Evolutionary conservation across 2,113 vertebrate genomes (phyloP).

Genomic region (Nothocercus nigrocapillus): DNA sequence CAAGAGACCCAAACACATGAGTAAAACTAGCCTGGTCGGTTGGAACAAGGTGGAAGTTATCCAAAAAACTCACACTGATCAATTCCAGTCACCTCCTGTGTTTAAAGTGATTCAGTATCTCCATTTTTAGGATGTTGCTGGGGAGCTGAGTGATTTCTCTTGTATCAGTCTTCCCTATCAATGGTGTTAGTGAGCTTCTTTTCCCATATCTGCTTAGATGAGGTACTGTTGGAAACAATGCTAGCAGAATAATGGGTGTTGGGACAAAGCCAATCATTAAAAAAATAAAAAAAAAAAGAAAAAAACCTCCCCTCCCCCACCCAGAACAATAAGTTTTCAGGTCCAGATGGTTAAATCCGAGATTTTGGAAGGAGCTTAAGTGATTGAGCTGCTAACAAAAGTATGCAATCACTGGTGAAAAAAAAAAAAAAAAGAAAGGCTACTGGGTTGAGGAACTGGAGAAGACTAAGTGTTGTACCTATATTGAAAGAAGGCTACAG

Average conservation of each 20-base stretch:
- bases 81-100: conserved; percentile 66
- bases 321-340: conserved; percentile 55
- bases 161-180: conserved; percentile 35
- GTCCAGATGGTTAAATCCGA: conserved; percentile 65
- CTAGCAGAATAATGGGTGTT: conserved; percentile 29
- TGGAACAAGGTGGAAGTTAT: conserved; percentile 53
- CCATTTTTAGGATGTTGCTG: conserved; percentile 71
- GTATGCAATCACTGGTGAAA: conserved; percentile 52
- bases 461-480: conserved; percentile 64
- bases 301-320: neutral
- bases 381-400: conserved; percentile 70
- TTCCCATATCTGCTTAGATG: conserved; percentile 26
- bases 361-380: conserved; percentile 72
- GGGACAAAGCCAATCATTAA: conserved; percentile 36
- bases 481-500: conserved; percentile 61
- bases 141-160: conserved; percentile 58
- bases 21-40: conserved; percentile 32
- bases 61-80: conserved; percentile 55
- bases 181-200: conserved; percentile 19
- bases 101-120: conserved; percentile 69
- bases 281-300: neutral
- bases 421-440: neutral
- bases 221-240: conserved; percentile 21
- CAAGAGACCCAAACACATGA: conserved; percentile 62
- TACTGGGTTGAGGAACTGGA: conserved; percentile 19